phyloP scores from a whole-genome alignment of 2,888 invertebrate genomes.

The Belgica antarctica region DNA sequence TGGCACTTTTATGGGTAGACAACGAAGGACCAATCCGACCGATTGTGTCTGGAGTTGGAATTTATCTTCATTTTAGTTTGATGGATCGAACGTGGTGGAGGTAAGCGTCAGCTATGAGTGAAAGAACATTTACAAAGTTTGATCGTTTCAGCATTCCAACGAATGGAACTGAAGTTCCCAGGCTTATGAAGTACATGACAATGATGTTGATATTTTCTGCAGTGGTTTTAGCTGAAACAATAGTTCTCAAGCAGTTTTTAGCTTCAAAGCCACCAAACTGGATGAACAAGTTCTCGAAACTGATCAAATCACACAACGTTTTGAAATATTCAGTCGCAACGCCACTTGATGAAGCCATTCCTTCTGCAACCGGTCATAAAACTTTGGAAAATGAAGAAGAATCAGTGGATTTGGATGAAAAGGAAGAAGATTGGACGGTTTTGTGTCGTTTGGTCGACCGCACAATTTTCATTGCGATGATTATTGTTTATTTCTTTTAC shows the following conservation, averaged over 20 bases:
- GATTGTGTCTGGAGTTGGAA: slow-evolving; percentile 2
- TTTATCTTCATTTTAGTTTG: slow-evolving; percentile 26
- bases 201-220: slow-evolving; percentile 18
- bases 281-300: not conserved
- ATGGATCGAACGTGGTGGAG: slow-evolving; percentile 34
- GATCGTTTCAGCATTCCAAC: slow-evolving; percentile 11
- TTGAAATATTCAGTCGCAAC: not conserved
- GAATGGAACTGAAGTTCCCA: slow-evolving; percentile 6
- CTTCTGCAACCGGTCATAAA: too few species aligned
- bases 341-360: not conserved
- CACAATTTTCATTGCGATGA: not conserved
- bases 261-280: not conserved
- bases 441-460: slow-evolving; percentile 17
- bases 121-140: not conserved
- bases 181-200: slow-evolving; percentile 17
- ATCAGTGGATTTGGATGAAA: not conserved
- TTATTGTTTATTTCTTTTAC: not conserved
- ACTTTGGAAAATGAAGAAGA: not conserved
- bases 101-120: not conserved
- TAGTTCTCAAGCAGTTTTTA: not conserved
- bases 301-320: not conserved
- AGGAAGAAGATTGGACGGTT: not conserved
- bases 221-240: slow-evolving; percentile 14
- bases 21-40: not conserved
- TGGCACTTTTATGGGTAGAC: not conserved